Conservation (phyloP, 2,797 vertebrate genomes). For the Coilia nasus region DNA sequence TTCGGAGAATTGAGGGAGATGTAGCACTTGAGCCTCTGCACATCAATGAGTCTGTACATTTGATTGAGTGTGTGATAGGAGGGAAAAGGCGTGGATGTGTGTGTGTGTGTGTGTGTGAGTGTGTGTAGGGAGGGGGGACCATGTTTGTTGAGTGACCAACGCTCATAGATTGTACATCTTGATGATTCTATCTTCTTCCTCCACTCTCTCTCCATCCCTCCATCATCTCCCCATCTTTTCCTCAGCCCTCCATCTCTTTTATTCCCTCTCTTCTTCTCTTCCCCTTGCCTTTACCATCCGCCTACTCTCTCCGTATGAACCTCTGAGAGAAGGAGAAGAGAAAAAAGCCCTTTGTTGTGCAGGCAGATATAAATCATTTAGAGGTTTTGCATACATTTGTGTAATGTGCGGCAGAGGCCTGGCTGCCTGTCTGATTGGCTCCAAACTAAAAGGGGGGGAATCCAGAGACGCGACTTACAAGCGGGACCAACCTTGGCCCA, state of each 20-base stretch:
- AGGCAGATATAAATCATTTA: constrained; percentile 76
- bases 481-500: constrained; percentile 26
- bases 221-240: neutral
- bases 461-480: constrained; percentile 21
- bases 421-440: constrained; percentile 64
- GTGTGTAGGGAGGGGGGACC: neutral
- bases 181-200: neutral
- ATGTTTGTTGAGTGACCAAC: constrained; percentile 21
- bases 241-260: neutral
- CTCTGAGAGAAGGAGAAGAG: constrained; percentile 48
- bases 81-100: neutral
- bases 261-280: neutral
- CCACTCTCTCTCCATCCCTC: neutral
- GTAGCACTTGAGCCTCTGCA: constrained; percentile 23
- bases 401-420: constrained; percentile 71
- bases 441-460: constrained; percentile 40
- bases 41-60: constrained; percentile 28
- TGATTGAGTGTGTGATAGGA: constrained; percentile 22
- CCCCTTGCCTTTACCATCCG: constrained; percentile 11
- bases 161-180: constrained; percentile 18
- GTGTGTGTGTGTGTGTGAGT: neutral
- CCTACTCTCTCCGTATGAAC: constrained; percentile 46
- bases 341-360: constrained; percentile 69
- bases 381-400: constrained; percentile 78
- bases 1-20: constrained; percentile 19